Conservation (phyloP, 2,113 vertebrate genomes). For the Pampusana beccarii region DNA sequence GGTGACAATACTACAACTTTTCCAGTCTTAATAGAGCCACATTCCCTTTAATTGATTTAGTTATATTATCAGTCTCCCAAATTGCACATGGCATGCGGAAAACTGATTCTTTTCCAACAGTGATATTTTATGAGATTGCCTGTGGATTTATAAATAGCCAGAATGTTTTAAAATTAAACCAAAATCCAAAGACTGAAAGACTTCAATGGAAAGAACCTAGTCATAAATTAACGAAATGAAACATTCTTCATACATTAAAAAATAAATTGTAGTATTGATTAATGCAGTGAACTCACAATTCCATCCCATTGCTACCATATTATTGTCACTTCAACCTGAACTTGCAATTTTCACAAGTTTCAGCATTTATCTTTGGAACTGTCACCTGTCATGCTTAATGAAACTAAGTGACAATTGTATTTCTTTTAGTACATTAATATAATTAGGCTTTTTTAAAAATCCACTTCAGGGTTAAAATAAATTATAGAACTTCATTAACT, state of each 20-base stretch:
- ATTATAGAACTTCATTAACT: constrained; percentile 31
- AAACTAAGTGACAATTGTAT: constrained; percentile 8
- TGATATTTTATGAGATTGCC: neutral
- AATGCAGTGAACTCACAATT: neutral
- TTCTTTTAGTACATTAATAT: constrained; percentile 19
- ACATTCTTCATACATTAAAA: neutral
- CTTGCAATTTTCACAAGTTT: constrained; percentile 9
- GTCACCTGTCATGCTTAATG: constrained; percentile 12
- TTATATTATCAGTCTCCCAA: neutral
- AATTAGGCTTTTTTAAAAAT: neutral
- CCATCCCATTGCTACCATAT: neutral
- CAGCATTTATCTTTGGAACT: constrained; percentile 21
- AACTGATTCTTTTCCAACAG: neutral
- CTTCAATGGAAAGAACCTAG: neutral
- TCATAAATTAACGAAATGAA: neutral
- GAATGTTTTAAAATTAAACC: neutral
- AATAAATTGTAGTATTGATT: neutral
- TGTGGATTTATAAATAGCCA: neutral
- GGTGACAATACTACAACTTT: neutral
- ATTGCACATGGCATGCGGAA: neutral
- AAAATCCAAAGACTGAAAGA: neutral
- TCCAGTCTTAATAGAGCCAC: neutral
- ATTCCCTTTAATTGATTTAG: neutral
- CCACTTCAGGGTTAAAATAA: constrained; percentile 38
- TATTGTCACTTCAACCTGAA: neutral